Conservation (phyloP, 2,888 invertebrate genomes). For the Xylota segnis region DNA sequence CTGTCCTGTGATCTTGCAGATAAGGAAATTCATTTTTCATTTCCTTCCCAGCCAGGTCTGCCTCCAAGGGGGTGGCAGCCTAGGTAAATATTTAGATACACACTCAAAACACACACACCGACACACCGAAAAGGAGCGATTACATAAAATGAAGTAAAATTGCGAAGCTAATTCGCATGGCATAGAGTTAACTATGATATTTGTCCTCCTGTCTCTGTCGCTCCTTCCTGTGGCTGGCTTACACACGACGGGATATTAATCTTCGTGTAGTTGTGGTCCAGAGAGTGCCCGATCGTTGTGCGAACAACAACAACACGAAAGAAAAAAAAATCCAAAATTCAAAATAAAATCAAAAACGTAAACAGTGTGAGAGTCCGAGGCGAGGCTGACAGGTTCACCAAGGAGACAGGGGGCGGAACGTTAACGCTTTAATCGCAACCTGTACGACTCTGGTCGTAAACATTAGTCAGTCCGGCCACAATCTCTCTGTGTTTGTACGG, state of each 20-base stretch:
- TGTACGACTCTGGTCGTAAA: constrained; percentile 73
- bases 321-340: constrained; percentile 35
- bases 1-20: constrained; percentile 69
- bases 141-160: constrained; percentile 71
- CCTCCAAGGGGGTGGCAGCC: constrained; percentile 43
- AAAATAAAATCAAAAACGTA: constrained; percentile 76
- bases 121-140: constrained; percentile 39
- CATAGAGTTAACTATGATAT: constrained; percentile 66
- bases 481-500: constrained; percentile 36
- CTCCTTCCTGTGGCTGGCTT: constrained; percentile 48
- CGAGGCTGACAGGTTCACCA: constrained; percentile 72
- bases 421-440: constrained; percentile 77
- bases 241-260: constrained; percentile 74
- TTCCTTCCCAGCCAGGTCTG: constrained; percentile 40
- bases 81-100: constrained; percentile 59
- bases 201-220: constrained; percentile 57
- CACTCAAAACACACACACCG: background rate
- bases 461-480: constrained; percentile 70
- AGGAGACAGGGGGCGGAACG: constrained; percentile 65
- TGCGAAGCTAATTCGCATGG: constrained; percentile 63
- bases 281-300: constrained; percentile 46
- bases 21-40: constrained; percentile 74
- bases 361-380: constrained; percentile 65
- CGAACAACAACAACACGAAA: too few relatives aligned
- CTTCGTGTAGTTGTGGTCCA: constrained; percentile 63